phyloP scores from a whole-genome alignment of 2,888 invertebrate species.

The Dermolepida albohirtum region DNA sequence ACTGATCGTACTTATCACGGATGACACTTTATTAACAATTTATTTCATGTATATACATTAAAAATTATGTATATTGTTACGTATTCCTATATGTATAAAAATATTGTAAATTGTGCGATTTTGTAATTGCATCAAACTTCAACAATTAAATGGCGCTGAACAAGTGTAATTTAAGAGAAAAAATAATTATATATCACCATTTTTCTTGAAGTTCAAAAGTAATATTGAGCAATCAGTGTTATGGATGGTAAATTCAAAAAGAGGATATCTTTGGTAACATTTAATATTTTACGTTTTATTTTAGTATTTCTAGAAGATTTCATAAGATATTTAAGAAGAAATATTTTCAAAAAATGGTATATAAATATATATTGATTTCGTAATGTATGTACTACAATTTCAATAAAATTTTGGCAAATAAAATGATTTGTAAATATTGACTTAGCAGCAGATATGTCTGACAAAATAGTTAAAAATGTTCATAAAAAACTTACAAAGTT shows the following conservation, averaged over 20 bases:
- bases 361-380: too few species aligned
- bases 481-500: too few species aligned
- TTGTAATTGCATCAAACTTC: slow-evolving; percentile 15
- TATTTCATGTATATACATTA: slow-evolving; percentile 1
- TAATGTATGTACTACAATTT: too few species aligned
- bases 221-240: slow-evolving; percentile 28
- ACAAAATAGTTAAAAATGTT: too few species aligned
- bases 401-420: too few species aligned
- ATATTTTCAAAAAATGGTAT: too few species aligned
- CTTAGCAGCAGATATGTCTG: too few species aligned
- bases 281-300: too few species aligned
- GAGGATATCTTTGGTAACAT: neutral
- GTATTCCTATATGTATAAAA: slow-evolving; percentile 23
- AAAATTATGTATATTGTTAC: slow-evolving; percentile 6
- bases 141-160: slow-evolving; percentile 4
- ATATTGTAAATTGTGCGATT: slow-evolving; percentile 36
- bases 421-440: too few species aligned
- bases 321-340: too few species aligned
- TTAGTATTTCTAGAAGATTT: too few species aligned
- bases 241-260: slow-evolving; percentile 2
- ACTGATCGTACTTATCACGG: slow-evolving; percentile 14
- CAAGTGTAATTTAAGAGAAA: slow-evolving; percentile 5
- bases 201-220: slow-evolving; percentile 14
- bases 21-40: neutral
- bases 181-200: slow-evolving; percentile 20